These are phyloP conservation scores for Polydrusus pterygomalis DNA, from an alignment of 2,888 invertebrate genomes.

Conservation along the genomic window DNA sequence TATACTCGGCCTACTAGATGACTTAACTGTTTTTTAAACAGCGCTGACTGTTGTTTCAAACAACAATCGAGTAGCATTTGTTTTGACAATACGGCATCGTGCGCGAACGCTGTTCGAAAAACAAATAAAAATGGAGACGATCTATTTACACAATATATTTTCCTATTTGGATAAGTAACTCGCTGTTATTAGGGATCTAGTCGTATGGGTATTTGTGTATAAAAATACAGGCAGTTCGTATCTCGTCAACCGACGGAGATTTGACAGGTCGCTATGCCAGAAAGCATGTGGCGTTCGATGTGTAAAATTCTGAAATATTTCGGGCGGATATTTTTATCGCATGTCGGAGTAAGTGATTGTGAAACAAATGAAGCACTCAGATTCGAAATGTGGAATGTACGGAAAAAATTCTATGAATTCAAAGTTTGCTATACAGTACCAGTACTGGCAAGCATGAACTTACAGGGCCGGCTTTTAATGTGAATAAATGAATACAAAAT, in stretches of 20 bases:
- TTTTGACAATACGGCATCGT: constrained; percentile 41
- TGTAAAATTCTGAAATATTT: not conserved
- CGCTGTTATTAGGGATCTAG: constrained; percentile 26
- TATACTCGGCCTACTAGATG: constrained; percentile 37
- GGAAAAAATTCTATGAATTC: not conserved
- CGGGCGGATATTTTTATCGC: not conserved
- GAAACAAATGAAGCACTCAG: no score
- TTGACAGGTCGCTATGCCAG: constrained; percentile 12
- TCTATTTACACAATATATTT: constrained; percentile 62
- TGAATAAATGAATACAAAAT: no score
- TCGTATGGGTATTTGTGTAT: constrained; percentile 2
- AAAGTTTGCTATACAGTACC: not conserved
- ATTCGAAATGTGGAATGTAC: not conserved
- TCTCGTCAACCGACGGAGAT: constrained; percentile 13
- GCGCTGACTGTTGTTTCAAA: constrained; percentile 56
- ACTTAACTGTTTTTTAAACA: constrained; percentile 53
- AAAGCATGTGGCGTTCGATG: constrained; percentile 6
- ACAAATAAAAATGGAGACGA: constrained; percentile 60
- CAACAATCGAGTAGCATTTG: constrained; percentile 56
- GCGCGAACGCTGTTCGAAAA: constrained; percentile 55
- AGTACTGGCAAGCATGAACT: no score
- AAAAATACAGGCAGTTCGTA: constrained; percentile 17
- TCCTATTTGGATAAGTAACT: constrained; percentile 60
- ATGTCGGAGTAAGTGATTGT: not conserved
- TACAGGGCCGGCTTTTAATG: no score